phyloP scores from a whole-genome alignment of 2,113 vertebrate genomes.

The Ictidomys tridecemlineatus region DNA sequence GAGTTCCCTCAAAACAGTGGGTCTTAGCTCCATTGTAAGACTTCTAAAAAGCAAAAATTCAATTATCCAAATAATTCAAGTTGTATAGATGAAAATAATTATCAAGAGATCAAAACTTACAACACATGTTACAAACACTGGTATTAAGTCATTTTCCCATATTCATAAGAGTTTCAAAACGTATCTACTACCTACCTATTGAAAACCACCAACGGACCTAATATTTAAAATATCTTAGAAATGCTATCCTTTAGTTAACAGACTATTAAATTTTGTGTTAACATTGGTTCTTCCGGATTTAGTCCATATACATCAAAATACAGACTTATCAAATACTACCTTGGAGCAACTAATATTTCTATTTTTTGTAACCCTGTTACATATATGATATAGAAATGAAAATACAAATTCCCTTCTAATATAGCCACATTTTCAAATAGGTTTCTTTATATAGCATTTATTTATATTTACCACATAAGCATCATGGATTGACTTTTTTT shows the following conservation, averaged over 20 bases:
- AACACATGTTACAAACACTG: slow-evolving; percentile 58
- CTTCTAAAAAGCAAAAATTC: slow-evolving; percentile 63
- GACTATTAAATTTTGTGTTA: slow-evolving; percentile 47
- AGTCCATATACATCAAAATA: slow-evolving; percentile 4
- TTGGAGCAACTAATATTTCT: neutral
- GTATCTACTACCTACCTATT: slow-evolving; percentile 14
- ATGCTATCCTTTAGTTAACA: slow-evolving; percentile 14
- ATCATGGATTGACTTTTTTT: slow-evolving; percentile 57
- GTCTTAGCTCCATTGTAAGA: slow-evolving; percentile 50
- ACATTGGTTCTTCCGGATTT: slow-evolving; percentile 10
- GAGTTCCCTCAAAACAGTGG: slow-evolving; percentile 56
- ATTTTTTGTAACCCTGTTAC: slow-evolving; percentile 37
- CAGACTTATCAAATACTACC: neutral
- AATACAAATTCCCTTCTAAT: slow-evolving; percentile 55
- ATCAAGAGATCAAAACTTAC: slow-evolving; percentile 44
- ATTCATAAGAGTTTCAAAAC: slow-evolving; percentile 61
- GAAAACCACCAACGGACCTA: slow-evolving; percentile 64
- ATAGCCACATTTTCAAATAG: slow-evolving; percentile 64
- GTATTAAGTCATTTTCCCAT: slow-evolving; percentile 52
- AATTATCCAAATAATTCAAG: slow-evolving; percentile 61
- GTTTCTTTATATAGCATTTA: slow-evolving; percentile 70
- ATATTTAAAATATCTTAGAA: slow-evolving; percentile 60
- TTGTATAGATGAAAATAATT: slow-evolving; percentile 56
- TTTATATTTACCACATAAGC: slow-evolving; percentile 65
- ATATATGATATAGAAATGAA: slow-evolving; percentile 52